Conservation (phyloP, 1,140 invertebrate species). For the Anastrepha ludens region DNA sequence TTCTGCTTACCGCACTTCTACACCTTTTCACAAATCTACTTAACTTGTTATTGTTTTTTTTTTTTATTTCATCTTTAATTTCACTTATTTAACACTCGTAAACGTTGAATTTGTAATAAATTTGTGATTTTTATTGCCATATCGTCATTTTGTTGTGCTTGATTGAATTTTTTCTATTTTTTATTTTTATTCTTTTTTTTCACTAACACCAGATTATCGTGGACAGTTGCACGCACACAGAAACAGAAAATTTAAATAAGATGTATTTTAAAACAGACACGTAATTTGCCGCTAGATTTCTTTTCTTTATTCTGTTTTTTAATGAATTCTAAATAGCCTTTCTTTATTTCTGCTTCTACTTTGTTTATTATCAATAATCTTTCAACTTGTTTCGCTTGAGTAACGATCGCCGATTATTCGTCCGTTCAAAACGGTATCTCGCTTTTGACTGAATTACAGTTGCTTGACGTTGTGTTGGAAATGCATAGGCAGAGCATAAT, state of each 20-base stretch:
- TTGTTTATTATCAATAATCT: conserved; percentile 17
- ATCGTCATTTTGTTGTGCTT: neutral
- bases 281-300: conserved; percentile 23
- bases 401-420: conserved; percentile 17
- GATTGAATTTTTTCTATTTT: conserved; percentile 30
- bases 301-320: conserved; percentile 55
- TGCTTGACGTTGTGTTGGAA: conserved; percentile 35
- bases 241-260: conserved; percentile 14
- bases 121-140: conserved; percentile 33
- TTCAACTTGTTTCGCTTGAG: conserved; percentile 2
- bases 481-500: conserved; percentile 8
- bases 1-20: conserved; percentile 27
- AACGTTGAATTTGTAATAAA: conserved; percentile 41
- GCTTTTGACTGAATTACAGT: conserved; percentile 58
- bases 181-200: conserved; percentile 45
- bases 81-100: conserved; percentile 37
- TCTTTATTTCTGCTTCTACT: neutral
- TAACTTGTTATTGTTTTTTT: neutral
- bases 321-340: neutral
- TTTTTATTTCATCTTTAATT: conserved; percentile 16
- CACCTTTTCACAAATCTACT: conserved; percentile 19
- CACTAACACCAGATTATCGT: conserved; percentile 36
- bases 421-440: conserved; percentile 59
- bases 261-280: conserved; percentile 17
- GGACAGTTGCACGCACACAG: conserved; percentile 9